A percentile compares a stretch with the other conserved stretches of the same genome.
Conservation (phyloP, 2,113 vertebrate genomes). For the Cygnus atratus region DNA sequence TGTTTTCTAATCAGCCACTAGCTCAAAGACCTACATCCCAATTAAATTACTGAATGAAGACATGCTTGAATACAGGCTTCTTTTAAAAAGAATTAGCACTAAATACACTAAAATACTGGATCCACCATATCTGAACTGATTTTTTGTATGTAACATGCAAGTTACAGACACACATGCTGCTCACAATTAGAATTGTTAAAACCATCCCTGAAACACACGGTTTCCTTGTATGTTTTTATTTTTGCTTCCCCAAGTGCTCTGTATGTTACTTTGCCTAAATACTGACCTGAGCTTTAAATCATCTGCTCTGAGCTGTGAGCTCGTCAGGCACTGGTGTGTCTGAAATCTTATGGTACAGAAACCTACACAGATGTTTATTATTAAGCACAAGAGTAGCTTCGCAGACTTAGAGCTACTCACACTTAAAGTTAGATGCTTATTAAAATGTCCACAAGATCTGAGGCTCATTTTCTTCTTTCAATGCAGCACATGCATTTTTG, state of each 20-base stretch:
- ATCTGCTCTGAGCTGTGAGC: not conserved
- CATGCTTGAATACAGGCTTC: conserved; percentile 74
- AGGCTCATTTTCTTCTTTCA: not conserved
- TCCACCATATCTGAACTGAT: not conserved
- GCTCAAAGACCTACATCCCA: conserved; percentile 80
- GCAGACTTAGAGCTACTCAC: not conserved
- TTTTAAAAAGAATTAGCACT: conserved; percentile 28
- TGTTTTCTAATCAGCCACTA: conserved; percentile 88
- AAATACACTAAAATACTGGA: conserved; percentile 10
- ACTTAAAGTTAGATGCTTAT: not conserved
- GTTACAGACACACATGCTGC: not conserved
- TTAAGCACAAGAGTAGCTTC: conserved; percentile 34
- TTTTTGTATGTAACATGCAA: not conserved
- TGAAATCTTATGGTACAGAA: not conserved
- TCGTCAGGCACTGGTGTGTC: conserved; percentile 10
- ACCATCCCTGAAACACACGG: not conserved
- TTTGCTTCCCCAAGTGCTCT: not conserved
- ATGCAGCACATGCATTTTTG: fast-evolving
- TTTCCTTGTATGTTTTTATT: conserved; percentile 16
- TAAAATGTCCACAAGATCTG: not conserved
- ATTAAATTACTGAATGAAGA: conserved; percentile 79
- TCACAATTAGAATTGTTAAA: not conserved
- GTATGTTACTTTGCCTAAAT: not conserved
- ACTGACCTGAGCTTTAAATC: conserved; percentile 45
- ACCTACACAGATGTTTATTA: conserved; percentile 44